phyloP scores from a whole-genome alignment of 2,797 vertebrate species.

The Tapera naevia region DNA sequence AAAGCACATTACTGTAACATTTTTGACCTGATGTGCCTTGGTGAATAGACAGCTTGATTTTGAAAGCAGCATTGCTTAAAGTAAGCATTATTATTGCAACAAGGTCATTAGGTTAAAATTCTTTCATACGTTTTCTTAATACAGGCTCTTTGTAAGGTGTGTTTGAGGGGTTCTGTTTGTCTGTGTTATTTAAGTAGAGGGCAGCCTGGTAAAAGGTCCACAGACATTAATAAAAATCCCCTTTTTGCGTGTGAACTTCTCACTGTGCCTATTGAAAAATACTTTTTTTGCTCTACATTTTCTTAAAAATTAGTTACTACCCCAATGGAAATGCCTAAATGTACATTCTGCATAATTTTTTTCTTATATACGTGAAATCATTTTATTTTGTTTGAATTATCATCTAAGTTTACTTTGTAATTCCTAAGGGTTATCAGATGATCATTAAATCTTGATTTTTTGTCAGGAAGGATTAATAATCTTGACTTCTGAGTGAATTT shows the following conservation, averaged over 20 bases:
- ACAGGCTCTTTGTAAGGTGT: not conserved
- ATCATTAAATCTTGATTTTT: slow-evolving; percentile 95
- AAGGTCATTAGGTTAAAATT: not conserved
- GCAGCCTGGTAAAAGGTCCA: not conserved
- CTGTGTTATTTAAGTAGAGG: not conserved
- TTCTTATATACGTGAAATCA: slow-evolving; percentile 48
- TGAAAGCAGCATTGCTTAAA: not conserved
- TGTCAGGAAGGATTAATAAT: slow-evolving; percentile 89
- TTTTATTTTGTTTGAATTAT: slow-evolving; percentile 69
- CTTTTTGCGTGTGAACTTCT: not conserved
- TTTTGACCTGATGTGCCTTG: not conserved
- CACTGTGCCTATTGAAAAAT: not conserved
- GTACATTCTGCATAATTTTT: slow-evolving; percentile 15
- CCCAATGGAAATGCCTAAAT: slow-evolving; percentile 6
- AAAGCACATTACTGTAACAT: not conserved
- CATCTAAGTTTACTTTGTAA: slow-evolving; percentile 70
- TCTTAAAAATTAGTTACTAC: slow-evolving; percentile 21
- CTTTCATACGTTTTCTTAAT: not conserved
- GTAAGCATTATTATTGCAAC: not conserved
- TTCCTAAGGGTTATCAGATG: slow-evolving; percentile 83
- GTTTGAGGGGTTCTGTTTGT: not conserved
- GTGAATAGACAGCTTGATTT: not conserved
- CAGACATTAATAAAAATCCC: not conserved
- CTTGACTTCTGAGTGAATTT: slow-evolving; percentile 83
- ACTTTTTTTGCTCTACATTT: not conserved